phyloP scores from a whole-genome alignment of 1,140 invertebrate genomes.

The Drosophila equinoxialis region DNA sequence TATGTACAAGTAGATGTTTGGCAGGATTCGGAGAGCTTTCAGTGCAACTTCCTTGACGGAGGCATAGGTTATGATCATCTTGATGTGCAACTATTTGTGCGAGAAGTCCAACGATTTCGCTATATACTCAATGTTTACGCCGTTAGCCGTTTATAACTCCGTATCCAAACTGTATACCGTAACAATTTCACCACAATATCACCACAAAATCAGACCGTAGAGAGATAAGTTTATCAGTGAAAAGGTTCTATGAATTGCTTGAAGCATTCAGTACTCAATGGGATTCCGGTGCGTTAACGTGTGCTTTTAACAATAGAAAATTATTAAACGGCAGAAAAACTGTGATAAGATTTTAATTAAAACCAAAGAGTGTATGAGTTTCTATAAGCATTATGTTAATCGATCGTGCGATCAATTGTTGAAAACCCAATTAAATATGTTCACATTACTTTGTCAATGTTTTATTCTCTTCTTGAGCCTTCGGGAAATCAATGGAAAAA shows the following conservation, averaged over 20 bases:
- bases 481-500: conserved; percentile 26
- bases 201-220: neutral
- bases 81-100: neutral
- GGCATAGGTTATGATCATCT: conserved; percentile 8
- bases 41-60: conserved; percentile 13
- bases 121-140: neutral
- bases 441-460: conserved; percentile 12
- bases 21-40: conserved; percentile 2
- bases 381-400: conserved; percentile 36
- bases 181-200: conserved; percentile 24
- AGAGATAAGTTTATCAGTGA: conserved; percentile 23
- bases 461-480: conserved; percentile 21
- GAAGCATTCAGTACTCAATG: conserved; percentile 27
- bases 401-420: conserved; percentile 5
- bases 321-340: neutral
- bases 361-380: conserved; percentile 20
- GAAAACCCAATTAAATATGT: conserved; percentile 38
- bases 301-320: neutral
- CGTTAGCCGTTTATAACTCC: conserved; percentile 4
- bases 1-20: conserved; percentile 16
- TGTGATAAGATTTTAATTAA: conserved; percentile 57
- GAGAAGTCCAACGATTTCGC: neutral
- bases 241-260: neutral
- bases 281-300: conserved; percentile 22
- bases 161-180: conserved; percentile 10